These are phyloP conservation scores for Latrodectus geometricus DNA, from an alignment of 1,140 invertebrate genomes.

Conservation along the genomic window DNA sequence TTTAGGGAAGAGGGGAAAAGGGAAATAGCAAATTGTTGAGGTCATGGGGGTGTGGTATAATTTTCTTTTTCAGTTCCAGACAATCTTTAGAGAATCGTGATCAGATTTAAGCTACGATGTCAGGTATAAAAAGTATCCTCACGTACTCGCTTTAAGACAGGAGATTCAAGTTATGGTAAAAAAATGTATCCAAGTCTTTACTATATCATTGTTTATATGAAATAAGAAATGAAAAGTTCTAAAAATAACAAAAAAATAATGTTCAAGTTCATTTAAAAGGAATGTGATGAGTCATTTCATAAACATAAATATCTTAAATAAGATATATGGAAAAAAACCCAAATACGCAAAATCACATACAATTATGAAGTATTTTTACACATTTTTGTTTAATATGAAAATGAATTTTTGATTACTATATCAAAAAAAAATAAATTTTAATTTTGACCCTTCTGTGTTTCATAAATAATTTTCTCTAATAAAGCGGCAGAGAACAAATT, in stretches of 20 bases:
- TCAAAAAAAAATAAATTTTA: too few species aligned
- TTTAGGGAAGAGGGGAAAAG: background rate
- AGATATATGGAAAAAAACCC: too few species aligned
- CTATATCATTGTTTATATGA: conserved; percentile 28
- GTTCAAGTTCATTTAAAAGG: background rate
- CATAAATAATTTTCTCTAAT: too few species aligned
- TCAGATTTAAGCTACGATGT: conserved; percentile 47
- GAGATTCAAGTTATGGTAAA: conserved; percentile 29
- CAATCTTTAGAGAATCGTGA: conserved; percentile 51
- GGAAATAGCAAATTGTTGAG: conserved; percentile 2
- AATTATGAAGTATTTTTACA: too few species aligned
- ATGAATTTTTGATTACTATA: too few species aligned
- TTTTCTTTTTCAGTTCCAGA: conserved; percentile 38
- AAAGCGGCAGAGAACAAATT: too few species aligned
- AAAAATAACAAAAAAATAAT: conserved; percentile 21
- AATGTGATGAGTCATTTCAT: too few species aligned
- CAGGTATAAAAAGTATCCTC: conserved; percentile 54
- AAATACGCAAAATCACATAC: too few species aligned
- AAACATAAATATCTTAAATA: too few species aligned
- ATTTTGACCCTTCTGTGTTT: too few species aligned
- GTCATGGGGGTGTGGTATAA: conserved; percentile 29
- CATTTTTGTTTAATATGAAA: too few species aligned
- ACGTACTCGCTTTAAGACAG: conserved; percentile 40
- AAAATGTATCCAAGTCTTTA: conserved; percentile 24
- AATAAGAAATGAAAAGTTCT: conserved; percentile 8